These are phyloP conservation scores for Zhengitettix transpicula DNA, from an alignment of 2,888 invertebrate genomes.

Conservation along the genomic window DNA sequence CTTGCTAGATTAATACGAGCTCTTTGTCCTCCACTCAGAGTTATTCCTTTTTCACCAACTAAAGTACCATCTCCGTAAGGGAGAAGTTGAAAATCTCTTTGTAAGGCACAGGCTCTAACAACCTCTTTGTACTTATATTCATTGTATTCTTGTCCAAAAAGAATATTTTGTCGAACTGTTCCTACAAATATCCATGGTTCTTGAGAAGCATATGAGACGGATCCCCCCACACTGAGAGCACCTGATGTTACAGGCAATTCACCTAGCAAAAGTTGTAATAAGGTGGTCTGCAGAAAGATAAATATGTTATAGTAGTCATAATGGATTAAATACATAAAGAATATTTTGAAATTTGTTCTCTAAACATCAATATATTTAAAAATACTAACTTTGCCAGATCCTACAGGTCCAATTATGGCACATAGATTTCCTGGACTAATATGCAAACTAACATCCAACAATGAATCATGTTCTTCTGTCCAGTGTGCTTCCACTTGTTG, in stretches of 20 bases:
- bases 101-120: conserved; percentile 26
- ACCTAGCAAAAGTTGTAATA: conserved; percentile 50
- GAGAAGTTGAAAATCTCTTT: too few species aligned
- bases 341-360: too few species aligned
- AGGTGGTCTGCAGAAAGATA: conserved; percentile 28
- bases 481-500: too few species aligned
- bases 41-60: too few species aligned
- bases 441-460: too few species aligned
- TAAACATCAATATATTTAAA: background rate
- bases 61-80: too few species aligned
- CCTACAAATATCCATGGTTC: conserved; percentile 64
- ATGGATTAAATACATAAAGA: too few species aligned
- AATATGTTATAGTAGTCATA: too few species aligned
- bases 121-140: conserved; percentile 31
- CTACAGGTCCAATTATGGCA: conserved; percentile 76
- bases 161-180: conserved; percentile 58
- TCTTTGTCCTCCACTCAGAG: too few species aligned
- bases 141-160: conserved; percentile 52
- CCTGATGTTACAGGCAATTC: conserved; percentile 50
- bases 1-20: too few species aligned
- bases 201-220: conserved; percentile 55
- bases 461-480: too few species aligned
- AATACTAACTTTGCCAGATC: conserved; percentile 56
- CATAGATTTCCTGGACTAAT: conserved; percentile 27
- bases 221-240: conserved; percentile 39